A percentile compares a stretch with the other conserved stretches of the same genome.
Evolutionary conservation across 1,140 invertebrate species (phyloP).

Genomic region (Lasioglossum baleicum): DNA sequence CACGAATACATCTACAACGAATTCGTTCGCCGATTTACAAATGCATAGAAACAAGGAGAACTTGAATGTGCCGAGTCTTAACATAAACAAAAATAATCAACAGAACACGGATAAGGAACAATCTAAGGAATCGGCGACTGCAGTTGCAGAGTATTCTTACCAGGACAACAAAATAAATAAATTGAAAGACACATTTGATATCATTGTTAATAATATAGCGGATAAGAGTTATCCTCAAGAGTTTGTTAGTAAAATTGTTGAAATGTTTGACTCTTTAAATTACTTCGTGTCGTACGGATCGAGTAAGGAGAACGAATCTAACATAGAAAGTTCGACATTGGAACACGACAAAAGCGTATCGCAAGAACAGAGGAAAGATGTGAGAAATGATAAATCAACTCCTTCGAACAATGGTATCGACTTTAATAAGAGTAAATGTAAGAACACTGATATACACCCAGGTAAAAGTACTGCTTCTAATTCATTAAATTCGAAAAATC

Average conservation of each 20-base stretch:
- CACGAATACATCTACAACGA: background rate
- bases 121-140: background rate
- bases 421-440: background rate
- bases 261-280: constrained; percentile 63
- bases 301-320: background rate
- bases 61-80: background rate
- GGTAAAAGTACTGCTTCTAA: background rate
- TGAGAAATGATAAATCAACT: background rate
- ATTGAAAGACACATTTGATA: constrained; percentile 63
- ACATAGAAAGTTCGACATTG: background rate
- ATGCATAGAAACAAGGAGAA: background rate
- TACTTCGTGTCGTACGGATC: constrained; percentile 57
- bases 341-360: too few relatives aligned
- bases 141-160: background rate
- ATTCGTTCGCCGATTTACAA: background rate
- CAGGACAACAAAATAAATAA: background rate
- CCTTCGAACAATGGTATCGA: background rate
- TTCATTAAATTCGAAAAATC: constrained; percentile 9
- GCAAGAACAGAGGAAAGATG: background rate
- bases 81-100: background rate
- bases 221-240: constrained; percentile 64
- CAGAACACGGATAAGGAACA: background rate
- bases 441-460: background rate
- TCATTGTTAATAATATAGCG: constrained; percentile 63
- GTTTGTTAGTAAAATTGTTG: constrained; percentile 64